Evolutionary conservation across 2,797 vertebrate species (phyloP).

Genomic region (Oophaga sylvatica): DNA sequence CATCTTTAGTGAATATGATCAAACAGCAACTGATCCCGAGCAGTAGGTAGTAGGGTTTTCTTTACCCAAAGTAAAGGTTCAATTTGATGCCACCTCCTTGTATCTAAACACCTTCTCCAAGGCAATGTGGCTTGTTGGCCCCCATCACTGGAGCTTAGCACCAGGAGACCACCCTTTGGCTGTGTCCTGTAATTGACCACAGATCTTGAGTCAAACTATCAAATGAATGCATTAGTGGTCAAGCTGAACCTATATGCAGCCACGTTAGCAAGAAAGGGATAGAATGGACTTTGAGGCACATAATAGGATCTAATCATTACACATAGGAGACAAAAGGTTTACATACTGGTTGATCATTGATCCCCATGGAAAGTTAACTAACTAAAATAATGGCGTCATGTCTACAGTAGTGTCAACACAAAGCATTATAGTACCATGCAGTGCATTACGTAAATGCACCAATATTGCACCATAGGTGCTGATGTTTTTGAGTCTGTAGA

Average conservation of each 20-base stretch:
- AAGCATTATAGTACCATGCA: background rate
- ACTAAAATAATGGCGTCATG: background rate
- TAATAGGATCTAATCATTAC: background rate
- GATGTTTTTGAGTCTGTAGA: background rate
- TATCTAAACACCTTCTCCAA: too few relatives aligned
- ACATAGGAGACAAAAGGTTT: background rate
- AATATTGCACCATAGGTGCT: background rate
- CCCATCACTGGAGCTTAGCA: too few relatives aligned
- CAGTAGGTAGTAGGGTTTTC: too few relatives aligned
- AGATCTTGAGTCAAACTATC: background rate
- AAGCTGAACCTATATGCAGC: background rate
- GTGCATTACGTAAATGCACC: background rate
- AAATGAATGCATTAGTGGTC: background rate
- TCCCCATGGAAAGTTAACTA: background rate
- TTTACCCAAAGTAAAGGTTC: too few relatives aligned
- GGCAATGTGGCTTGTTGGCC: too few relatives aligned
- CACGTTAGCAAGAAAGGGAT: background rate
- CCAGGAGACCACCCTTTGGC: too few relatives aligned
- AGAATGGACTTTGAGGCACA: background rate
- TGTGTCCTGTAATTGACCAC: too few relatives aligned
- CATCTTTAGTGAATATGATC: too few relatives aligned
- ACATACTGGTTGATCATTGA: constrained; percentile 9
- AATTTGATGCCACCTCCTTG: too few relatives aligned
- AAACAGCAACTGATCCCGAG: too few relatives aligned
- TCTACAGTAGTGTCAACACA: background rate